Conservation (phyloP, 2,888 invertebrate genomes). For the Cryptus armator region DNA sequence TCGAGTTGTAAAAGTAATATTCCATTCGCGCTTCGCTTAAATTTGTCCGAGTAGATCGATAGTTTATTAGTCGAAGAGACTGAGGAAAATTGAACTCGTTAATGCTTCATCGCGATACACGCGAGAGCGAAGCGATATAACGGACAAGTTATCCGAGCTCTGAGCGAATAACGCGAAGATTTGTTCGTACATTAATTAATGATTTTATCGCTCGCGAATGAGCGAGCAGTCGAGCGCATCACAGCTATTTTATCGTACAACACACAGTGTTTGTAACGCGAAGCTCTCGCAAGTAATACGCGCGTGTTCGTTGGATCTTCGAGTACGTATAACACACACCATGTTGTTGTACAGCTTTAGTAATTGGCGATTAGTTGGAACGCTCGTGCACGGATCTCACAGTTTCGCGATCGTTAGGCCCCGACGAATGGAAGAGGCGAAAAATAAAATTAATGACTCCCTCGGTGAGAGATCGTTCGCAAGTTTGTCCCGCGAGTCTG, state of each 20-base stretch:
- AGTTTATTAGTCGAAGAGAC: neutral
- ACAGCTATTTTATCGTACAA: conserved; percentile 35
- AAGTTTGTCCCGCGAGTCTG: neutral
- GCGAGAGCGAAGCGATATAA: conserved; percentile 27
- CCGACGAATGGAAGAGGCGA: conserved; percentile 28
- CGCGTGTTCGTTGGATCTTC: conserved; percentile 36
- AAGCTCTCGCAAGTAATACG: conserved; percentile 24
- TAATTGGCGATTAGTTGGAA: conserved; percentile 70
- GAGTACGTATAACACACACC: conserved; percentile 21
- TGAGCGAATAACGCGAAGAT: conserved; percentile 41
- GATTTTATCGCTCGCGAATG: conserved; percentile 50
- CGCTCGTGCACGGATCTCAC: conserved; percentile 24
- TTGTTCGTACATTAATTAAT: conserved; percentile 52
- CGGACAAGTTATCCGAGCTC: conserved; percentile 37
- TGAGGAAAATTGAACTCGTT: conserved; percentile 25
- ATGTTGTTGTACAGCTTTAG: conserved; percentile 38
- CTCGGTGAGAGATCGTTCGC: neutral
- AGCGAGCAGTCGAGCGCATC: conserved; percentile 25
- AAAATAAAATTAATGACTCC: conserved; percentile 30
- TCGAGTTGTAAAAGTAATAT: conserved; percentile 1
- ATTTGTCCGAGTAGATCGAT: conserved; percentile 1
- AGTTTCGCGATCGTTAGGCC: conserved; percentile 64
- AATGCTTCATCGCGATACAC: conserved; percentile 40
- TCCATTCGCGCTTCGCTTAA: neutral
- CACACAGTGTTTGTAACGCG: neutral